Evolutionary conservation across 2,113 vertebrate species (phyloP), one percentile per base, ranked within the genome.

Genomic region (Poecilia latipinna): DNA sequence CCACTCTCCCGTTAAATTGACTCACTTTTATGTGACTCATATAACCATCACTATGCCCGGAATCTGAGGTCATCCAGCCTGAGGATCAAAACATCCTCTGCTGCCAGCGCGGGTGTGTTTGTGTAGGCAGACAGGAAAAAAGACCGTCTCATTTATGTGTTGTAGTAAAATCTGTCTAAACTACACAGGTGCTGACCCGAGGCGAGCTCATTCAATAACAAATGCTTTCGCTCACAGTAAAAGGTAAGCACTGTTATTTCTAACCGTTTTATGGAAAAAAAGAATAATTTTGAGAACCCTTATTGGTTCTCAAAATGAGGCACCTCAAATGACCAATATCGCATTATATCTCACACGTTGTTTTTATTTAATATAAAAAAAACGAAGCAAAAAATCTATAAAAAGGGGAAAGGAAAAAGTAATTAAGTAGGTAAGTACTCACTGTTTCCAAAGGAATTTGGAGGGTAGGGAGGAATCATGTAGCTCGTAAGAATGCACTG

Each of bases 21-120:
- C 66, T 83, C 44, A 0, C 54, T 86, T 81, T 89, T 63, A 77
- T 82, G 12, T 67, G 71, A 82, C 75, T 91, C 83, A 70, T 63
- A 77, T 69, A 83, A 88, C 68, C 10, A 0, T 72, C 69, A 61
- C 83, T 89, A 84, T 90, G 90, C 61, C 78, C n/a, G 87, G 89
- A 90, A 89, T 88, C 80, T 82, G 61, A 87, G 79, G 79, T 90
- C 84, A 85, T 90, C 75, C 66, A 76, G 48, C 12, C 51, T 42
- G 37, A 73, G 57, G 60, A 90, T 72, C 87, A 89, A 88, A 90
- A 91, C 90, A 92, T 77, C 44, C 75, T 81, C 12, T 10, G 70
- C 81, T 85, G 91, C 86, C 89, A 92, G 79, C 7, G 65, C 72
- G 72, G 80, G 84, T 35, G 39, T 24, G 19, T 48, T 12, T 71